Base-by-base conservation (phyloP, 2,113 vertebrate genomes). In the Gallinago undulata region DNA sequence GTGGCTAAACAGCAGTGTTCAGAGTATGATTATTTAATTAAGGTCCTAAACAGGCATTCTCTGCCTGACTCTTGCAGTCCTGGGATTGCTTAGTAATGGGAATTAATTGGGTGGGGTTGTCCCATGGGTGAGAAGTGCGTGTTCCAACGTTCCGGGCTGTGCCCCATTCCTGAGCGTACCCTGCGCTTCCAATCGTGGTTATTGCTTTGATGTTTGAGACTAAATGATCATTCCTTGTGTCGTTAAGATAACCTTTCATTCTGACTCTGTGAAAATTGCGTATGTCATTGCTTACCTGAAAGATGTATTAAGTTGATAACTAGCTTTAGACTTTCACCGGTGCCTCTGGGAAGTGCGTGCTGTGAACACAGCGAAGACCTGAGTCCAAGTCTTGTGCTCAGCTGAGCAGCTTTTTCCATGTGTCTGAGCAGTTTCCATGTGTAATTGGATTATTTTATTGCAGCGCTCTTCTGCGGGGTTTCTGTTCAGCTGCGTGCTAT, bases 281-380 rank as follows among this genome's bases (percentile, higher is more conserved):
- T 70, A 3, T 62, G 1, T 57, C 43, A 2, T 14, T 10, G 13
- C 13, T 77, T 62, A 25, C 84, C 82, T 62, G 50, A 78, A 33
- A 64, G 33, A 19, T 3, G 0, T 11, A 35, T 25, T 41, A 18
- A 62, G 31, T 89, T 81, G 6, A 4, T 28, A 24, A 63, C 33
- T 45, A 43, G 4, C 60, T 33, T 1, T 1, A 48, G 50, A 5
- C 27, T 17, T 56, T 37, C 53, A 77, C 22, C 3, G 0, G 10
- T 2, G 2, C 13, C 43, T 64, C 35, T 25, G 67, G 18, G 18
- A 68, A 25, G 25, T 10, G 2, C 21, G 9, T 27, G 64, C 51
- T 78, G n/a, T 28, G 56, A 80, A 55, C 7, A 12, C 19, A 35
- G 47, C 22, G 17, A 73, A 72, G 76, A 2, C 70, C 19, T 30